Evolutionary conservation across 2,113 vertebrate genomes (phyloP).

Genomic region (Gymnarchus niloticus): DNA sequence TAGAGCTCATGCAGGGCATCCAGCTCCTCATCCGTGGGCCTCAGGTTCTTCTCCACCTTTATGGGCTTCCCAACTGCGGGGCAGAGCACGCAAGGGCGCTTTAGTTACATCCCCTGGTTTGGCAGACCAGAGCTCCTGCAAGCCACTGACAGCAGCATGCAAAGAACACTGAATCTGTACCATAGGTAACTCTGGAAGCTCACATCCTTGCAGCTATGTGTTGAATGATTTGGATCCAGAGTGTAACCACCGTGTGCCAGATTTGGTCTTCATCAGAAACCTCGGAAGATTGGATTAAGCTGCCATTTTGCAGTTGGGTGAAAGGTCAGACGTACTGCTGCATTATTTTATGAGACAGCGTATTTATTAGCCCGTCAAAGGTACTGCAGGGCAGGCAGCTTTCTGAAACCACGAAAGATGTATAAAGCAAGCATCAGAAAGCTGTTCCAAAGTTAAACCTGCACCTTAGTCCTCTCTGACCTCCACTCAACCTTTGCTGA

Average conservation of each 20-base stretch:
- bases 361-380: background rate
- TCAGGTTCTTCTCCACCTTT: constrained; percentile 60
- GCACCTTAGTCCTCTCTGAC: background rate
- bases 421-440: background rate
- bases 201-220: background rate
- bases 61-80: constrained; percentile 81
- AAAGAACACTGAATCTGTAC: background rate
- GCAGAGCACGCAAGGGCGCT: constrained; percentile 6
- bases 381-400: background rate
- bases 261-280: background rate
- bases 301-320: background rate
- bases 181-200: background rate
- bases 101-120: background rate
- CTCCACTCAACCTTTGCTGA: background rate
- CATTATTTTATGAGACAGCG: background rate
- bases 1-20: constrained; percentile 74
- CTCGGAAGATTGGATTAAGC: too few relatives aligned
- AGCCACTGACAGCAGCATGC: background rate
- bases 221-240: too few relatives aligned
- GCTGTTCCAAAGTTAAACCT: background rate
- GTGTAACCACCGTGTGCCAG: background rate
- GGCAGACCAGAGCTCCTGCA: background rate
- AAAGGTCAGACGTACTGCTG: background rate
- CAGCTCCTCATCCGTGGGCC: constrained; percentile 67
- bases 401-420: background rate